Percentiles rank a stretch among this genome's conserved stretches.
Evolutionary conservation across 2,888 invertebrate species (phyloP).

Genomic region (Nomada ruficornis): DNA sequence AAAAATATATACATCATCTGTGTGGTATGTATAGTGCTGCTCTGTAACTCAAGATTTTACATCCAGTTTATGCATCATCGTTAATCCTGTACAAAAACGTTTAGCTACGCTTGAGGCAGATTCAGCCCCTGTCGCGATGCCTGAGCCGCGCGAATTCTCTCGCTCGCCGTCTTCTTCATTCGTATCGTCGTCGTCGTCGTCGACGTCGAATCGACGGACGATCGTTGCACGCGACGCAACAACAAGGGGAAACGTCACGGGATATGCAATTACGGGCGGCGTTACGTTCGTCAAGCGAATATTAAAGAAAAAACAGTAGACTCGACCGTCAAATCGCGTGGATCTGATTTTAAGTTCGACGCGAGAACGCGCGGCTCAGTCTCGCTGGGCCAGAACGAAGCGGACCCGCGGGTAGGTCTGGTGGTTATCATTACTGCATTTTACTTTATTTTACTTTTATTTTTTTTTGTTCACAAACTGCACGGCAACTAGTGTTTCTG

Average conservation of each 20-base stretch:
- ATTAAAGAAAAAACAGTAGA: slow-evolving; percentile 19
- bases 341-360: slow-evolving; percentile 15
- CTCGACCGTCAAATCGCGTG: background rate
- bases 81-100: slow-evolving; percentile 84
- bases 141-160: slow-evolving; percentile 58
- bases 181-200: background rate
- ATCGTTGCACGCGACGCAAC: background rate
- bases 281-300: slow-evolving; percentile 8
- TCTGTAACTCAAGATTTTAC: slow-evolving; percentile 85
- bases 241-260: slow-evolving; percentile 12
- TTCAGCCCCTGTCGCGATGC: slow-evolving; percentile 64
- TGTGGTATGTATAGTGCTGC: slow-evolving; percentile 84
- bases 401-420: slow-evolving; percentile 84
- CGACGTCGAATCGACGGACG: background rate
- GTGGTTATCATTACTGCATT: slow-evolving; percentile 77
- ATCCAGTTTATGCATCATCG: slow-evolving; percentile 78
- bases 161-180: background rate
- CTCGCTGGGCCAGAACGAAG: slow-evolving; percentile 82
- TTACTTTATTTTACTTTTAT: slow-evolving; percentile 68
- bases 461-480: slow-evolving; percentile 77
- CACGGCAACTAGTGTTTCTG: slow-evolving; percentile 82
- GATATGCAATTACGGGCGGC: slow-evolving; percentile 3
- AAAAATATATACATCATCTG: slow-evolving; percentile 85
- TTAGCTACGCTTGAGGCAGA: slow-evolving; percentile 78
- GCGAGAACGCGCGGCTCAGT: slow-evolving; percentile 66